Evolutionary conservation across 2,113 vertebrate genomes (phyloP).

Genomic region (Cathartes aura): DNA sequence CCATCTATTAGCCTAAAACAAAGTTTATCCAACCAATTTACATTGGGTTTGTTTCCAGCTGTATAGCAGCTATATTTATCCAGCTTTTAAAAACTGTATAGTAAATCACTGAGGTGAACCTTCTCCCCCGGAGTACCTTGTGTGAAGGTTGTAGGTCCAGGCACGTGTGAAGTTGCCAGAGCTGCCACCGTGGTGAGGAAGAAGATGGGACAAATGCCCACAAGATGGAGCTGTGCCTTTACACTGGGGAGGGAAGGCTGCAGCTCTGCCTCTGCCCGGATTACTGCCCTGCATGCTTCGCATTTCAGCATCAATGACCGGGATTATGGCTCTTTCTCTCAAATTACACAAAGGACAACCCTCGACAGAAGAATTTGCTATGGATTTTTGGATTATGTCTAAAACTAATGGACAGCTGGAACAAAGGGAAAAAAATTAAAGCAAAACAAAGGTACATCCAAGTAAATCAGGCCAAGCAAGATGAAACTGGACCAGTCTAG

Average conservation of each 20-base stretch:
- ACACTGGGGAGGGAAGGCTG: neutral
- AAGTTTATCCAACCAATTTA: neutral
- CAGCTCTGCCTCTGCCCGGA: neutral
- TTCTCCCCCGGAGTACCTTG: neutral
- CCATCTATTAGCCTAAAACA: neutral
- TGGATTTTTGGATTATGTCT: neutral
- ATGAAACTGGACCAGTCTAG: neutral
- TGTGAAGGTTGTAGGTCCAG: neutral
- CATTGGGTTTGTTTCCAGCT: neutral
- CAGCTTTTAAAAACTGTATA: neutral
- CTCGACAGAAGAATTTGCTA: neutral
- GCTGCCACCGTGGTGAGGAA: neutral
- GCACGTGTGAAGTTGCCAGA: fast-evolving
- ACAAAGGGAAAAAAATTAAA: neutral
- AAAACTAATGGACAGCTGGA: neutral
- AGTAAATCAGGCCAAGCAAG: neutral
- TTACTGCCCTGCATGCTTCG: neutral
- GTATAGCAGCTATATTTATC: neutral
- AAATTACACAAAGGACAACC: neutral
- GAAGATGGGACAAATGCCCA: slow-evolving; percentile 16
- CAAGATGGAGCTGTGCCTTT: slow-evolving; percentile 67
- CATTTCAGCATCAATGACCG: fast-evolving
- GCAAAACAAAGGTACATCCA: neutral
- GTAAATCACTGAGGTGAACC: neutral
- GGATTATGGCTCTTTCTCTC: neutral